phyloP scores from a whole-genome alignment of 2,888 invertebrate species.

The Acleris laterana region DNA sequence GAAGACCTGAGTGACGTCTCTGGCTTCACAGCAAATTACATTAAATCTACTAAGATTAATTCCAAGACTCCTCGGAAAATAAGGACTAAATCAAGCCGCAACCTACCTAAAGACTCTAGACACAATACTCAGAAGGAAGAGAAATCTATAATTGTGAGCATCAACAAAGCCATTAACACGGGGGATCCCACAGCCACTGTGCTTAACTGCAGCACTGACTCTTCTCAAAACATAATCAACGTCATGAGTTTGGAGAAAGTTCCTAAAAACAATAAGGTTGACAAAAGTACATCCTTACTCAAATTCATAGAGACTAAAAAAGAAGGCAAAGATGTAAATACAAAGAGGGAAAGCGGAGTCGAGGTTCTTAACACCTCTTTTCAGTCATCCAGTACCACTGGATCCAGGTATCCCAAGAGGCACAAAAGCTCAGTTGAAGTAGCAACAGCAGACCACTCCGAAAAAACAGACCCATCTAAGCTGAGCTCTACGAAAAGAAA shows the following conservation, averaged over 20 bases:
- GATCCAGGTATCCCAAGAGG: slow-evolving; percentile 70
- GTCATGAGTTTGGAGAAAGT: slow-evolving; percentile 60
- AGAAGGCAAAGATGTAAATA: slow-evolving; percentile 40
- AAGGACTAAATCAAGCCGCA: slow-evolving; percentile 60
- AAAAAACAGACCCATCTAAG: slow-evolving; percentile 38
- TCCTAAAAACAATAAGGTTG: slow-evolving; percentile 53
- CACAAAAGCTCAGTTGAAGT: slow-evolving; percentile 49
- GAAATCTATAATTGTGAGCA: slow-evolving; percentile 58
- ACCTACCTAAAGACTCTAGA: slow-evolving; percentile 59
- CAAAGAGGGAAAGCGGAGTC: slow-evolving; percentile 42
- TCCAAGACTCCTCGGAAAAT: slow-evolving; percentile 64
- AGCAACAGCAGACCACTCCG: slow-evolving; percentile 37
- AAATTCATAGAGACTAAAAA: slow-evolving; percentile 66
- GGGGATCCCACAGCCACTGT: slow-evolving; percentile 47
- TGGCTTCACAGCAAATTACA: slow-evolving; percentile 79
- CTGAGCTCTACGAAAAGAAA: slow-evolving; percentile 44
- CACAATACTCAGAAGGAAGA: slow-evolving; percentile 49
- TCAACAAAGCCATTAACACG: slow-evolving; percentile 66
- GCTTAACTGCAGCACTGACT: slow-evolving; percentile 69
- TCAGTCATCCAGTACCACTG: slow-evolving; percentile 59
- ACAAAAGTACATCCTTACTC: slow-evolving; percentile 63
- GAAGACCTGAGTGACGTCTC: slow-evolving; percentile 79
- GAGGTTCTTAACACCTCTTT: slow-evolving; percentile 60
- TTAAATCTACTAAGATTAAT: slow-evolving; percentile 74
- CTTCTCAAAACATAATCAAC: slow-evolving; percentile 70